Evolutionary conservation across 2,888 invertebrate genomes (phyloP), one percentile per base, ranked within the genome.

Genomic region (Nowickia ferox): DNA sequence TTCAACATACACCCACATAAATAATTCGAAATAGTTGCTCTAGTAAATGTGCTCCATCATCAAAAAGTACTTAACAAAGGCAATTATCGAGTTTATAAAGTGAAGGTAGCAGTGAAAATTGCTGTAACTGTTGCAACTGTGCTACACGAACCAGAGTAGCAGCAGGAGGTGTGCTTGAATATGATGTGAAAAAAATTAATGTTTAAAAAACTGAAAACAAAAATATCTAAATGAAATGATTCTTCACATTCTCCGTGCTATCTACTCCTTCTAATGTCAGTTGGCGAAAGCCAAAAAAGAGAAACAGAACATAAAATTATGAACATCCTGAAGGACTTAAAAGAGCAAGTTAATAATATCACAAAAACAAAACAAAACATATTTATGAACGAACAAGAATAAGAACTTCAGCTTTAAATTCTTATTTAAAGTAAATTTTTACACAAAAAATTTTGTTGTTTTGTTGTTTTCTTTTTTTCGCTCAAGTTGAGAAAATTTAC

Each of bases 61-160:
- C 88, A 87, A 88, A 88, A 88, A 89, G 88, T 88, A 89, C 89
- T 89, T 89, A 89, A 88, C 88, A 88, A 88, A 88, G 89, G 89
- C 88, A 89, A 89, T 89, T 89, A 89, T 89, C 88, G 88, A 89
- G 88, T 88, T 89, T 88, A 88, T 89, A 88, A 89, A 85, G 46
- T 71, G 75, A 87, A 87, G 88, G 88, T 89, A 88, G 88, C 87
- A 88, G 57, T 68, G 30, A 48, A n/a, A 44, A 30, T 42, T 59
- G 68, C 10, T 57, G 44, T 44, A 44, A 51, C 30, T 38, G n/a
- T 15, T 75, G 75, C 42, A 38, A 13, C n/a, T 46, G 22, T 40
- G 38, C 17, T 19, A 17, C 17, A 42, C 40, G 19, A 72, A 11
- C 72, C 30, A 30, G 30, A 68, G 66, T 48, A 59, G 46, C 78